phyloP scores from a whole-genome alignment of 2,113 vertebrate species.

The Rhinopithecus roxellana region DNA sequence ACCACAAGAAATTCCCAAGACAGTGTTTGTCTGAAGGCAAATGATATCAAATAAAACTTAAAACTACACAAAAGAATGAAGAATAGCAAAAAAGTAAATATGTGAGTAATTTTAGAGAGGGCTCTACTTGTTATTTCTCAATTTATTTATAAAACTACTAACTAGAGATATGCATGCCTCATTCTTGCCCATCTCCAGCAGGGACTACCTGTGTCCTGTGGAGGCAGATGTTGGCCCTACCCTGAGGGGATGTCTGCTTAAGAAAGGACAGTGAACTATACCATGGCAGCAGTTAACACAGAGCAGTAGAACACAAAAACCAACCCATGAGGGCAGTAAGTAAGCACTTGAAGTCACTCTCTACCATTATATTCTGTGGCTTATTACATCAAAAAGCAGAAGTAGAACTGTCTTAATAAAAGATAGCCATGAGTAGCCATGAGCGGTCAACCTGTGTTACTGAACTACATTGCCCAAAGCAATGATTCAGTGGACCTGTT shows the following conservation, averaged over 20 bases:
- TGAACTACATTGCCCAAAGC: not conserved
- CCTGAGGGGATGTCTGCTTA: not conserved
- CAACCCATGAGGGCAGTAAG: too few species aligned
- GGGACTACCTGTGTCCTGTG: not conserved
- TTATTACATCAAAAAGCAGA: not conserved
- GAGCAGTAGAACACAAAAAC: not conserved
- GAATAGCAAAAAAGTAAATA: not conserved
- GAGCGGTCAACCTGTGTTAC: not conserved
- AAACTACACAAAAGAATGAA: not conserved
- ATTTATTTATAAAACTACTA: not conserved
- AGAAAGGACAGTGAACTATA: not conserved
- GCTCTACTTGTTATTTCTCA: not conserved
- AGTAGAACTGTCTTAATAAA: not conserved
- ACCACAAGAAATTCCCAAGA: not conserved
- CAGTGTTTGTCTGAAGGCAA: not conserved
- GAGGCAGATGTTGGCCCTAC: not conserved
- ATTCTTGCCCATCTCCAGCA: not conserved
- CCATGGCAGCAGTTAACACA: not conserved
- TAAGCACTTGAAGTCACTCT: not conserved
- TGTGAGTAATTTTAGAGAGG: not conserved
- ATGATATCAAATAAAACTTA: not conserved
- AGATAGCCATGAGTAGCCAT: not conserved
- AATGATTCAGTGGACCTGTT: not conserved
- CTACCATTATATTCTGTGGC: not conserved
- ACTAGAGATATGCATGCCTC: not conserved